These are phyloP conservation scores for Phoxinus phoxinus DNA, from an alignment of 2,113 vertebrate species.

Conservation along the genomic window DNA sequence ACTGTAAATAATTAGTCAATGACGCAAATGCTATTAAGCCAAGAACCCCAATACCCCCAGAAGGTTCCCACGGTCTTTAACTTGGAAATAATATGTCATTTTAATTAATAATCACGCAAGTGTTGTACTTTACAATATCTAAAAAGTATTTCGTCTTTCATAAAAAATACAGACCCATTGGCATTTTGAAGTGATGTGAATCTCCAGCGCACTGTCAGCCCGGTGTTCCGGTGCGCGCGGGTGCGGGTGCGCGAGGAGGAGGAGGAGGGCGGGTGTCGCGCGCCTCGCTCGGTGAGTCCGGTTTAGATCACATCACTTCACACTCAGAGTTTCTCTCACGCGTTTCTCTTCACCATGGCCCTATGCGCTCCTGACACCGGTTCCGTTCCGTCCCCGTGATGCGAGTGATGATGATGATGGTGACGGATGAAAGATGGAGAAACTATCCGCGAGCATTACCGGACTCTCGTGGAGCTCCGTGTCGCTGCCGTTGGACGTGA, in stretches of 20 bases:
- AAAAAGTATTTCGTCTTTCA: too few species aligned
- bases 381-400: conserved; percentile 49
- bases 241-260: not conserved
- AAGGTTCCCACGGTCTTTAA: not conserved
- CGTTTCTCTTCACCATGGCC: conserved; percentile 27
- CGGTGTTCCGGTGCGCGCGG: conserved; percentile 34
- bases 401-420: conserved; percentile 60
- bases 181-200: not conserved
- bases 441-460: conserved; percentile 86
- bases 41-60: not conserved
- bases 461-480: conserved; percentile 90
- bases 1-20: not conserved
- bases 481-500: conserved; percentile 88
- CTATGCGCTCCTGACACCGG: conserved; percentile 21
- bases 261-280: conserved; percentile 9
- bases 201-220: not conserved
- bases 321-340: conserved; percentile 7
- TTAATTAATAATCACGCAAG: not conserved
- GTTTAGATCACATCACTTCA: not conserved
- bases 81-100: not conserved
- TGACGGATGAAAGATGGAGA: conserved; percentile 83
- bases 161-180: not conserved
- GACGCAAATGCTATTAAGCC: not conserved
- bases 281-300: not conserved
- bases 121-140: not conserved